Evolutionary conservation across 2,888 invertebrate species (phyloP).

Genomic region (Eupeodes latifasciatus): DNA sequence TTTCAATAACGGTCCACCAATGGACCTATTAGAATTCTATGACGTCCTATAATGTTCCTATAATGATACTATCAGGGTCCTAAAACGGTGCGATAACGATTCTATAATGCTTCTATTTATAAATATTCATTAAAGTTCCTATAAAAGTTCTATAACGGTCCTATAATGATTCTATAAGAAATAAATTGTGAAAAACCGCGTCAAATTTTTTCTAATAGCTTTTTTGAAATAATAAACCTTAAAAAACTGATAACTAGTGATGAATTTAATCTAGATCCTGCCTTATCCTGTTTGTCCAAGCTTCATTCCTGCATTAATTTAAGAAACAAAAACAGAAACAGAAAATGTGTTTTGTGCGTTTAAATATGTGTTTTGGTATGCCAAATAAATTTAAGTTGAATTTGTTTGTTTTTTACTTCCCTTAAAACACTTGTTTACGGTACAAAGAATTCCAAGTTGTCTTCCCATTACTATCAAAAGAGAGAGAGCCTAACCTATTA

Average conservation of each 20-base stretch:
- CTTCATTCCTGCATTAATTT: slow-evolving; percentile 13
- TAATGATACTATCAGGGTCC: no score
- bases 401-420: slow-evolving; percentile 61
- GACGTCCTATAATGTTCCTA: no score
- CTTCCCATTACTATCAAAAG: background rate
- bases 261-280: background rate
- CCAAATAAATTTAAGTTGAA: slow-evolving; percentile 69
- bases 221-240: no score
- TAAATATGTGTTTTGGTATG: slow-evolving; percentile 12
- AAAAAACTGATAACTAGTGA: background rate
- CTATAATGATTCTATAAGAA: no score
- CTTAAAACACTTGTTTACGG: slow-evolving; percentile 31
- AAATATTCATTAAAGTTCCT: no score
- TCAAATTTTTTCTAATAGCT: no score
- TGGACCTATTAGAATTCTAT: no score
- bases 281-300: background rate
- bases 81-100: no score
- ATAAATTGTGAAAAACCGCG: no score
- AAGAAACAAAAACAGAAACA: slow-evolving; percentile 5
- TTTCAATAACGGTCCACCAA: no score
- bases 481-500: slow-evolving; percentile 19
- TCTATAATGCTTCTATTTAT: no score
- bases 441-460: slow-evolving; percentile 1
- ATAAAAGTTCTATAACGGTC: no score
- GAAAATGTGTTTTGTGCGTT: slow-evolving; percentile 15